Evolutionary conservation across 2,113 vertebrate genomes (phyloP).

Genomic region (Osmerus mordax): DNA sequence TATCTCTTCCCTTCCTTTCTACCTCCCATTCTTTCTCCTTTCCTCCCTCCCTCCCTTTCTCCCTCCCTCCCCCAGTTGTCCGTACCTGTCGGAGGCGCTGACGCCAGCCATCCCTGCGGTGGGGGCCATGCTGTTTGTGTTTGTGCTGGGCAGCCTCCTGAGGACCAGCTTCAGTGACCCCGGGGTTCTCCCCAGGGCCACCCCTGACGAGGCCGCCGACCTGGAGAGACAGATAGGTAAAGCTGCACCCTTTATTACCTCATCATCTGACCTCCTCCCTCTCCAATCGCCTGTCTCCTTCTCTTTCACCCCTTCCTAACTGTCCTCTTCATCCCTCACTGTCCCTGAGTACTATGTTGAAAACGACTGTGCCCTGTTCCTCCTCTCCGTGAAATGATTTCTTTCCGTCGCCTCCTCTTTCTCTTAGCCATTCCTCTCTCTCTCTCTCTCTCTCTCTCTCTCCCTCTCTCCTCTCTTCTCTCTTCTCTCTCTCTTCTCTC

Average conservation of each 20-base stretch:
- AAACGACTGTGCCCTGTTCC: too few species aligned
- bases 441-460: not conserved
- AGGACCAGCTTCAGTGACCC: conserved; percentile 96
- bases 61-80: conserved; percentile 76
- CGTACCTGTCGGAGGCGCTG: conserved; percentile 80
- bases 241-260: conserved; percentile 29
- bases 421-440: too few species aligned
- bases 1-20: not conserved
- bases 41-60: not conserved
- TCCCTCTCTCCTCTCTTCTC: too few species aligned
- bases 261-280: not conserved
- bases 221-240: conserved; percentile 97
- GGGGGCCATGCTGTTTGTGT: conserved; percentile 87
- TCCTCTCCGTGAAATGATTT: too few species aligned
- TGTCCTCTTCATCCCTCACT: too few species aligned
- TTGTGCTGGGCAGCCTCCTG: conserved; percentile 90
- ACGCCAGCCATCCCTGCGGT: conserved; percentile 89
- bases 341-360: too few species aligned
- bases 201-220: conserved; percentile 89
- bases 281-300: too few species aligned
- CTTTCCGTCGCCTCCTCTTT: too few species aligned
- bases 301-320: not conserved
- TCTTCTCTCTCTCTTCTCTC: not conserved
- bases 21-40: not conserved
- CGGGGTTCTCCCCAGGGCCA: conserved; percentile 89